Percentiles rank a stretch among this genome's conserved stretches.
phyloP scores from a whole-genome alignment of 2,888 invertebrate species.

The Phasia obesa region DNA sequence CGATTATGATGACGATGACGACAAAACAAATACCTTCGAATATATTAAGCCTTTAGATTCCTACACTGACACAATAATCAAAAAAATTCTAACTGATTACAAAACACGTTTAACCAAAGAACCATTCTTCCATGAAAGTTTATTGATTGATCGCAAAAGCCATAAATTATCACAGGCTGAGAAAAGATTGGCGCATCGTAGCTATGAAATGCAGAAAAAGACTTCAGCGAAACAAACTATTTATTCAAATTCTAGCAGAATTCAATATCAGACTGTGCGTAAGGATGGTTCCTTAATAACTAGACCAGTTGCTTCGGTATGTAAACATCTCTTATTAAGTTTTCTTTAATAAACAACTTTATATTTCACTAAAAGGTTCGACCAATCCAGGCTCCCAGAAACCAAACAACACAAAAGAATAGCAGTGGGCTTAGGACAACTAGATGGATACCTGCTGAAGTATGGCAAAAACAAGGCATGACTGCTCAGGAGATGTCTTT shows the following conservation, averaged over 20 bases:
- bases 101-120: conserved; percentile 88
- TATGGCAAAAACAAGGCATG: conserved; percentile 96
- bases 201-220: conserved; percentile 96
- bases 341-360: no score
- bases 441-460: conserved; percentile 94
- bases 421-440: conserved; percentile 83
- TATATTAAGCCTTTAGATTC: conserved; percentile 83
- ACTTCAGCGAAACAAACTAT: conserved; percentile 87
- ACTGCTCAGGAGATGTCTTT: conserved; percentile 97
- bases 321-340: conserved; percentile 38
- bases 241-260: conserved; percentile 82
- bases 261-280: conserved; percentile 85
- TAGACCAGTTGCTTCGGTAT: conserved; percentile 87
- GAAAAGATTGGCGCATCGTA: conserved; percentile 94
- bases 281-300: conserved; percentile 85
- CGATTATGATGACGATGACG: conserved; percentile 92
- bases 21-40: conserved; percentile 83
- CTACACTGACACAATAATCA: conserved; percentile 92
- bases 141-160: conserved; percentile 96
- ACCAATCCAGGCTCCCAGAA: conserved; percentile 90
- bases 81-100: conserved; percentile 86
- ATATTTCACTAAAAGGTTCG: conserved; percentile 83
- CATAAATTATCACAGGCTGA: conserved; percentile 96
- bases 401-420: conserved; percentile 74
- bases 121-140: conserved; percentile 97